Percentiles rank a stretch among this genome's conserved stretches.
phyloP scores from a whole-genome alignment of 2,888 invertebrate species.

The Amphiduros pacificus region DNA sequence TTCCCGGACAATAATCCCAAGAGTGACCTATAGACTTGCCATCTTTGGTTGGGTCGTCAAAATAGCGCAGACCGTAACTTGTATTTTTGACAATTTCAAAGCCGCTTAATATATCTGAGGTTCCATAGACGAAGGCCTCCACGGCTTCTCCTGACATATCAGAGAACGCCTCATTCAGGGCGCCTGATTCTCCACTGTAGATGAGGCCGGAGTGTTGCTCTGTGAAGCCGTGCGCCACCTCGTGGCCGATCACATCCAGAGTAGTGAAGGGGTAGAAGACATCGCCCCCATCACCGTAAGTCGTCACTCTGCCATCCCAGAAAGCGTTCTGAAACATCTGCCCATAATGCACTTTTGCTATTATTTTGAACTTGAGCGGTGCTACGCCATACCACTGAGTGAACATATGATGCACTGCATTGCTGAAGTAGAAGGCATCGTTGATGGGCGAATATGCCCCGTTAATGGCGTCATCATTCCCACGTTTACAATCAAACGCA shows the following conservation, averaged over 20 bases:
- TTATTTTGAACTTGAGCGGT: neutral
- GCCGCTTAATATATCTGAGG: constrained; percentile 27
- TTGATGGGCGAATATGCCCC: constrained; percentile 28
- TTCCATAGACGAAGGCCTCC: constrained; percentile 23
- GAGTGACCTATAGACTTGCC: constrained; percentile 32
- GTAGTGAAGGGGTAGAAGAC: constrained; percentile 33
- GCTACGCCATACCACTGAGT: constrained; percentile 5
- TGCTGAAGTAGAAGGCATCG: constrained; percentile 10
- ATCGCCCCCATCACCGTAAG: constrained; percentile 36
- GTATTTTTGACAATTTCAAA: constrained; percentile 19
- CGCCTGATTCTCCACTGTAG: constrained; percentile 37
- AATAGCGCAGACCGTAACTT: constrained; percentile 30
- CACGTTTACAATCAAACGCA: constrained; percentile 29
- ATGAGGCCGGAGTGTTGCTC: constrained; percentile 32
- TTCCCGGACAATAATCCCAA: constrained; percentile 19
- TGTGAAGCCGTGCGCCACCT: constrained; percentile 39
- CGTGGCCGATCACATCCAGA: constrained; percentile 37
- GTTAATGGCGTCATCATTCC: constrained; percentile 32
- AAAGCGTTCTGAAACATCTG: constrained; percentile 6
- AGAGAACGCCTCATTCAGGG: constrained; percentile 40
- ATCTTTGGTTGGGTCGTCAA: constrained; percentile 34
- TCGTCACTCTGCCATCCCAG: constrained; percentile 29
- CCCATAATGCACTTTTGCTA: neutral
- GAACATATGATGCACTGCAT: constrained; percentile 7
- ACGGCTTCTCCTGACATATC: constrained; percentile 37